A percentile compares a stretch with the other conserved stretches of the same genome.
phyloP scores from a whole-genome alignment of 2,113 vertebrate genomes.

The Gallinago media region DNA sequence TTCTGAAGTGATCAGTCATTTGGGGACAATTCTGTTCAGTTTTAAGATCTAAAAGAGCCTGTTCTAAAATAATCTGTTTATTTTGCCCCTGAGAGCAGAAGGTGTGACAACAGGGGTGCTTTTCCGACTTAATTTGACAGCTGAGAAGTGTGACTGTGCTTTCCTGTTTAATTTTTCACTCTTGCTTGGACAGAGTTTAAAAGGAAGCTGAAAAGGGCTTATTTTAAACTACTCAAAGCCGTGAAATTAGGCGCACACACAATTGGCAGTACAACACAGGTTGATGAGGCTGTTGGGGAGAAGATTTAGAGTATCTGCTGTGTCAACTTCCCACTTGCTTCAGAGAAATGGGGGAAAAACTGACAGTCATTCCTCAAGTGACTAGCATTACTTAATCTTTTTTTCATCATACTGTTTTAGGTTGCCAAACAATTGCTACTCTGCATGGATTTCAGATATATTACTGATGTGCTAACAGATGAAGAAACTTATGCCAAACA shows the following conservation, averaged over 20 bases:
- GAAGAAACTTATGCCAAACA: conserved; percentile 78
- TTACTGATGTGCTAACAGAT: conserved; percentile 81
- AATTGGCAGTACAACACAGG: neutral
- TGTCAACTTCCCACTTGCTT: neutral
- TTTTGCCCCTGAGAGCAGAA: neutral
- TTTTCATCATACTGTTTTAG: conserved; percentile 33
- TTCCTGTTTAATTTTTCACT: neutral
- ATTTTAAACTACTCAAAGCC: neutral
- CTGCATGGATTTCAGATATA: conserved; percentile 86
- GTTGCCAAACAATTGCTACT: conserved; percentile 77
- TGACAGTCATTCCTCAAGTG: neutral
- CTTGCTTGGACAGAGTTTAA: neutral
- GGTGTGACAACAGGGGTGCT: neutral
- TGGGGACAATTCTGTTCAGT: neutral
- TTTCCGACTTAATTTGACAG: neutral
- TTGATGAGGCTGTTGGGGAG: neutral
- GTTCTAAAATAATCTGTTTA: neutral
- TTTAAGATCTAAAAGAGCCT: neutral
- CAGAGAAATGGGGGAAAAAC: neutral
- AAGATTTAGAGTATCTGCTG: neutral
- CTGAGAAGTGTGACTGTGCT: neutral
- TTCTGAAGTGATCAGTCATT: neutral
- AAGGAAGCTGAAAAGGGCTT: neutral
- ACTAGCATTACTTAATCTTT: neutral
- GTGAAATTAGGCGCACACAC: neutral